Evolutionary conservation across 2,113 vertebrate genomes (phyloP).

Genomic region (Osmerus mordax): DNA sequence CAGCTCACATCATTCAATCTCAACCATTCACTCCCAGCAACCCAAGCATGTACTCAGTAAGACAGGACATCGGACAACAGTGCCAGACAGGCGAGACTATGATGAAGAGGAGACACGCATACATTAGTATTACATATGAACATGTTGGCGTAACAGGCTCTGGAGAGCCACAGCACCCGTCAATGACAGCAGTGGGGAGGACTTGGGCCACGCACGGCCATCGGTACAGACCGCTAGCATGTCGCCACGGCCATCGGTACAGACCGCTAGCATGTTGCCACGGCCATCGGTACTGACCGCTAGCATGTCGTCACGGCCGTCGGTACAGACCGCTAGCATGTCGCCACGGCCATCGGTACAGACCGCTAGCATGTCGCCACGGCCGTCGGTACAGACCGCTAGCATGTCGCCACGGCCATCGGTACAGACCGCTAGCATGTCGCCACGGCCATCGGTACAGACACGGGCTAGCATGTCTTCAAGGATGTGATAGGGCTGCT

Average conservation of each 20-base stretch:
- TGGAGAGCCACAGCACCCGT: slow-evolving; percentile 4
- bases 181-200: not conserved
- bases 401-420: no score
- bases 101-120: not conserved
- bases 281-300: no score
- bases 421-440: no score
- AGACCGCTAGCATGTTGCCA: slow-evolving; percentile 1
- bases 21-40: slow-evolving; percentile 47
- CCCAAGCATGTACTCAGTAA: slow-evolving; percentile 15
- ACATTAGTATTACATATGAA: slow-evolving; percentile 5
- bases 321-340: no score
- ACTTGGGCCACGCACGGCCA: no score
- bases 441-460: no score
- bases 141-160: not conserved
- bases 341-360: no score
- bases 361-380: no score
- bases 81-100: slow-evolving; percentile 21
- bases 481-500: slow-evolving; percentile 64
- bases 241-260: no score
- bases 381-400: no score
- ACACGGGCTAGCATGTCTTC: not conserved
- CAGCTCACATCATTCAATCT: slow-evolving; percentile 61
- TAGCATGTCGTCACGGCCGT: no score
- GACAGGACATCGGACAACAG: slow-evolving; percentile 48
- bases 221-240: no score